Evolutionary conservation across 2,888 invertebrate species (phyloP), one percentile per base, ranked within the genome.

Genomic region (Pelosia muscerda): DNA sequence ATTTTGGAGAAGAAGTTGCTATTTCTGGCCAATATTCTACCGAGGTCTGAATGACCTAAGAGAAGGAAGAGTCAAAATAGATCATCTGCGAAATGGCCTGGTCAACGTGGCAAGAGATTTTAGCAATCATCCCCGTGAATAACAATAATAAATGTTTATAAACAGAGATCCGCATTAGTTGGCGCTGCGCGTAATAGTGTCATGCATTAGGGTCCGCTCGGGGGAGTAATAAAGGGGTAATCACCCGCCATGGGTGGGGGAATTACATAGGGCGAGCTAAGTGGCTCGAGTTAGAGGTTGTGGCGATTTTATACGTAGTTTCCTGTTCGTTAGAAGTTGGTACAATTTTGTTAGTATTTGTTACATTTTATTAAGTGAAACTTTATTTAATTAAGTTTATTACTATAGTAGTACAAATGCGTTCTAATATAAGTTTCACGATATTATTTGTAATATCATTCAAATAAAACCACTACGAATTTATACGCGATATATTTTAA

Each of bases 191-290:
- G 87, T 92, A 92, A 92, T 92, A 92, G 92, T 92, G 91, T 89
- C 91, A 89, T 92, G 92, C 92, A 92, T 93, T 93, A 92, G 88
- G 87, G 84, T 84, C 79, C 87, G 82, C 87, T 85, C 86, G 85
- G 85, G 92, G 90, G 90, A 88, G 89, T 90, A 90, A 92, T 92
- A 90, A 92, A 92, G 90, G 93, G 93, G 92, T 93, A 92, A 92
- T 92, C 92, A 89, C 90, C 93, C 89, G 84, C 83, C 77, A 78
- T 79, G 86, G 85, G 86, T 77, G 86, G 88, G 86, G 79, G 88
- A 89, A 89, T 88, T 89, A 89, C 88, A 86, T 85, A 86, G 86
- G 84, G 84, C 72, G 79, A 77, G 76, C 74, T 77, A 67, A 74
- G 70, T 82, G 83, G 84, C 73, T 53, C 75, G 80, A 86, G 78